Conservation (phyloP, 2,797 vertebrate species). For the Arctocebus calabarensis region DNA sequence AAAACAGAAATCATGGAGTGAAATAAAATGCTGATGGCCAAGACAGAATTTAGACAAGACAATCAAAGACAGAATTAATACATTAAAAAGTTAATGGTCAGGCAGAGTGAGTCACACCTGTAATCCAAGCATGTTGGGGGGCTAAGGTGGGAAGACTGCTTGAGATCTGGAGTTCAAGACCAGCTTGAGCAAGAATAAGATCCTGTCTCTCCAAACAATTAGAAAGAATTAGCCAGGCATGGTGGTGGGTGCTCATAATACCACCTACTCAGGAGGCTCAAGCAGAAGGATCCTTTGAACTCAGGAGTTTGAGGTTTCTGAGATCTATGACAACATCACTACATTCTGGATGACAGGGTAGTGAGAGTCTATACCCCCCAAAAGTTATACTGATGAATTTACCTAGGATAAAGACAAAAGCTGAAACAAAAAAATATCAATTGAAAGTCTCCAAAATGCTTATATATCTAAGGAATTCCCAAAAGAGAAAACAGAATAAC, state of each 20-base stretch:
- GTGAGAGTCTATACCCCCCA: background rate
- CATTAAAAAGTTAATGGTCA: background rate
- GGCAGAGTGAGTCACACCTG: background rate
- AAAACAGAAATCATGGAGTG: background rate
- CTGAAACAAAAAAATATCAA: background rate
- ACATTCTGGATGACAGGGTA: background rate
- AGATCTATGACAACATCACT: background rate
- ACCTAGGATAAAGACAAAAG: background rate
- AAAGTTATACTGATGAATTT: background rate
- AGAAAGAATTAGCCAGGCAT: background rate
- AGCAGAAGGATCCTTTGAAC: background rate
- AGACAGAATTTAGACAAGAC: background rate
- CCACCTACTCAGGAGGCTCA: background rate
- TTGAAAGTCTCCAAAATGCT: background rate
- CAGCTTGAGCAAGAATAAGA: background rate
- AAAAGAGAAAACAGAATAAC: background rate
- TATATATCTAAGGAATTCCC: background rate
- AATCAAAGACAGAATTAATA: constrained; percentile 19
- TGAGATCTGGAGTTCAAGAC: background rate
- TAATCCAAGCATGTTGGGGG: background rate
- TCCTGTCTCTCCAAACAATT: background rate
- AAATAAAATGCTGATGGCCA: constrained; percentile 32
- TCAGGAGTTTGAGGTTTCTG: background rate
- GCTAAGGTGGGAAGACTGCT: background rate
- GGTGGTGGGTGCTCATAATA: background rate